Evolutionary conservation across 2,113 vertebrate species (phyloP), one percentile per base, ranked within the genome.

Genomic region (Crotalus viridis): DNA sequence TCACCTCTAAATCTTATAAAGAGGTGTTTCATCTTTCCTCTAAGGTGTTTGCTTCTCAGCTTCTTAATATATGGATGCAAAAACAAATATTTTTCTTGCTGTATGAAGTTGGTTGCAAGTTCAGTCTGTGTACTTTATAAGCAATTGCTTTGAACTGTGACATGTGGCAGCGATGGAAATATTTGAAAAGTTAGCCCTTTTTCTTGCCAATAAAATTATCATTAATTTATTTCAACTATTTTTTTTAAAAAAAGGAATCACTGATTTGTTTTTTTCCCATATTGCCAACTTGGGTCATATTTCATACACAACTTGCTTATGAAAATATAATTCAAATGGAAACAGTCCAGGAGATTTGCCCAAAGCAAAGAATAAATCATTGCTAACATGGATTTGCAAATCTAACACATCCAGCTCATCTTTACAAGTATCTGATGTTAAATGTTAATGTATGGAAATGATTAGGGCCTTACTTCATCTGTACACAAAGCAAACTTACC

Each of bases 241-340:
- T 10, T 55, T 55, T 94, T 88, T 5, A 39, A 5, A 55, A 94
- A 69, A 93, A 92, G 94, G 46, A 92, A 43, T 85, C 92, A 52
- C 55, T 69, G 28, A 69, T 87, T 91, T 92, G 91, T 94, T 51
- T 89, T 89, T 39, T 0, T 48, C 85, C 54, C 57, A 57, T 0
- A 51, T 93, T 94, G 39, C 19, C 59, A 9, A 93, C 87, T 56
- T 85, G 81, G 89, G 89, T 92, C 94, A 96, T 93, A 94, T 96
- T 96, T 96, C 95, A 46, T 93, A 95, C 94, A 92, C 92, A 95
- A 95, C 87, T 93, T 96, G 90, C 96, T 96, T 95, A 96, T 91
- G 94, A 91, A 94, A 93, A 91, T 93, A 94, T 91, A 51, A 90
- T 93, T 96, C 91, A 95, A 95, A 91, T 91, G 57, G 94, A 96